Evolutionary conservation across 2,888 invertebrate species (phyloP).

Genomic region (Scaptomyza caliginosa): DNA sequence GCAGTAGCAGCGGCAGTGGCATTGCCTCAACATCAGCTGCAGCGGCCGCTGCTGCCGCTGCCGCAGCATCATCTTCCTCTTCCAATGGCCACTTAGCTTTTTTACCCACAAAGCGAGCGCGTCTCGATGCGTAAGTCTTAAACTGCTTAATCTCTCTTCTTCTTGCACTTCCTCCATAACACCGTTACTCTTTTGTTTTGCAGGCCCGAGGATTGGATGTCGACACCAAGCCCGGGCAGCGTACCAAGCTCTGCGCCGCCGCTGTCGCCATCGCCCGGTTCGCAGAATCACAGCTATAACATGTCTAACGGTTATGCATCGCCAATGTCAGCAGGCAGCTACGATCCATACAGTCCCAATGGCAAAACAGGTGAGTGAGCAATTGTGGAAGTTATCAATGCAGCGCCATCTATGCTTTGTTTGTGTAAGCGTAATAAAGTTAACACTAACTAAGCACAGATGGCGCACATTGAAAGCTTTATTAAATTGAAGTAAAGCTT

Average conservation of each 20-base stretch:
- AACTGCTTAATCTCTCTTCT: background rate
- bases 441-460: slow-evolving; percentile 4
- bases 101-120: slow-evolving; percentile 85
- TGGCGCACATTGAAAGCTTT: slow-evolving; percentile 26
- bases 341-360: slow-evolving; percentile 95
- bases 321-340: slow-evolving; percentile 94
- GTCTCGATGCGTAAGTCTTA: slow-evolving; percentile 83
- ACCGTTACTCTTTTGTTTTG: background rate
- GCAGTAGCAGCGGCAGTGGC: slow-evolving; percentile 30
- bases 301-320: slow-evolving; percentile 91
- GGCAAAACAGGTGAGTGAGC: slow-evolving; percentile 92
- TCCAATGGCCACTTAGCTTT: slow-evolving; percentile 84
- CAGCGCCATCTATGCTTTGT: slow-evolving; percentile 42
- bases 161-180: background rate
- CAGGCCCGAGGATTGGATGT: slow-evolving; percentile 87
- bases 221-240: slow-evolving; percentile 86
- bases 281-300: slow-evolving; percentile 84
- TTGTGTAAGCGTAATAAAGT: background rate
- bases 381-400: background rate
- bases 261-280: slow-evolving; percentile 88
- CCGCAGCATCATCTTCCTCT: slow-evolving; percentile 79
- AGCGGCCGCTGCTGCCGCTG: slow-evolving; percentile 59
- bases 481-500: background rate
- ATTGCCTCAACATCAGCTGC: slow-evolving; percentile 51
- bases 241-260: slow-evolving; percentile 86